These are phyloP conservation scores for Drosophila teissieri DNA, from an alignment of 1,140 invertebrate genomes.

Conservation along the genomic window DNA sequence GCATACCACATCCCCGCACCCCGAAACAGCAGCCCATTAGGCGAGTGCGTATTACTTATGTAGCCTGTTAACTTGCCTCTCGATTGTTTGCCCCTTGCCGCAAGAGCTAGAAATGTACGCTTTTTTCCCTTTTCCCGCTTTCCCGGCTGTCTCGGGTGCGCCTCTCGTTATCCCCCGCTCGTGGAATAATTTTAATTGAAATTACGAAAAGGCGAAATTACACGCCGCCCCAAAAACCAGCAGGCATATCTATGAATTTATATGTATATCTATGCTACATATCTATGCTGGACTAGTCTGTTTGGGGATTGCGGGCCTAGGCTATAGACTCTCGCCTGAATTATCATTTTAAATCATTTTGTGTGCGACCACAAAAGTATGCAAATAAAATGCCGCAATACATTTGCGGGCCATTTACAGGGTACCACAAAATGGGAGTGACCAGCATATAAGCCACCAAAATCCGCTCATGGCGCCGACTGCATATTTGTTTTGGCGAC, in stretches of 20 bases:
- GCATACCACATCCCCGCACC: too few species aligned
- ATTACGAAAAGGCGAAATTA: constrained; percentile 74
- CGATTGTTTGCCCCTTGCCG: constrained; percentile 61
- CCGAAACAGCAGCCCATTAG: constrained; percentile 65
- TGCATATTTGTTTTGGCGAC: constrained; percentile 13
- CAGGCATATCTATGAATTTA: not conserved
- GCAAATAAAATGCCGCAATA: constrained; percentile 75
- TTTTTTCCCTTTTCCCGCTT: constrained; percentile 15
- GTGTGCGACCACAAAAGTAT: constrained; percentile 68
- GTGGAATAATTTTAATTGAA: constrained; percentile 81
- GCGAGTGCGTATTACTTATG: constrained; percentile 74
- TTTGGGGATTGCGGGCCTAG: constrained; percentile 1
- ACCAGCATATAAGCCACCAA: constrained; percentile 28
- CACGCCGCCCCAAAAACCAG: constrained; percentile 33
- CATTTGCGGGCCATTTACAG: constrained; percentile 53
- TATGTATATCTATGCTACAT: constrained; percentile 3
- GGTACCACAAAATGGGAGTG: constrained; percentile 35
- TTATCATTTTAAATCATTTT: constrained; percentile 81
- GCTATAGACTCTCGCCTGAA: constrained; percentile 35
- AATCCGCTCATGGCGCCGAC: constrained; percentile 29
- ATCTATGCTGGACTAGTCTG: constrained; percentile 3
- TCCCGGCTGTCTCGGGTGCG: not conserved
- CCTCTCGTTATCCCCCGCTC: constrained; percentile 19
- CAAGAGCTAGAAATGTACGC: constrained; percentile 19
- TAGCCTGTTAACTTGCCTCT: constrained; percentile 74